These are phyloP conservation scores for Cheilosia scutellata DNA, from an alignment of 2,888 invertebrate genomes.

Conservation along the genomic window DNA sequence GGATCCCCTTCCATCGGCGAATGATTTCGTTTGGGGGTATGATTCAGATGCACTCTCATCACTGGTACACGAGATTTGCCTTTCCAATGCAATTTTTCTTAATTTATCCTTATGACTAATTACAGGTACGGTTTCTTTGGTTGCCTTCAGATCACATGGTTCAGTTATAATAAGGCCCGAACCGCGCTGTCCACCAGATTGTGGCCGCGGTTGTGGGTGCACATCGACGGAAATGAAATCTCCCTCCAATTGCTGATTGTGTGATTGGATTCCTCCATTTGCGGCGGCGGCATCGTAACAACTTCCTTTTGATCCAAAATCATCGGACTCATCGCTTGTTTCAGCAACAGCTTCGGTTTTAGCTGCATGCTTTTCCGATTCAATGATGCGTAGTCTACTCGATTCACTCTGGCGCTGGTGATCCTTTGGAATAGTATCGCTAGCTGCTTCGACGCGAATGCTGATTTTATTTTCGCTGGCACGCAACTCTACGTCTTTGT, in stretches of 20 bases:
- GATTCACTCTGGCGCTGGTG: conserved; percentile 44
- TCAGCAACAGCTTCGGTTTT: conserved; percentile 25
- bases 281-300: conserved; percentile 43
- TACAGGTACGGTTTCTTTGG: conserved; percentile 72
- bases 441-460: conserved; percentile 49
- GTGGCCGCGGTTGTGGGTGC: conserved; percentile 46
- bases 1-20: conserved; percentile 43
- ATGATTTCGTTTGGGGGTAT: conserved; percentile 12
- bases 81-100: conserved; percentile 43
- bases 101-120: conserved; percentile 67
- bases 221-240: conserved; percentile 64
- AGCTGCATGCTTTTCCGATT: conserved; percentile 29
- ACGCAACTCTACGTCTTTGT: conserved; percentile 50
- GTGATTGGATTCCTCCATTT: conserved; percentile 19
- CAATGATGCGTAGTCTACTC: conserved; percentile 46
- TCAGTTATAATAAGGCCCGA: conserved; percentile 62
- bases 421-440: conserved; percentile 49
- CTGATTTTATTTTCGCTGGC: conserved; percentile 63
- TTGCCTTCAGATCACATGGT: conserved; percentile 57
- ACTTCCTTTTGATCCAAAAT: conserved; percentile 54
- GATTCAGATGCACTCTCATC: conserved; percentile 63
- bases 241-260: conserved; percentile 25
- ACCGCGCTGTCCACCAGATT: conserved; percentile 28
- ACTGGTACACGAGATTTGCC: conserved; percentile 66
- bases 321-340: conserved; percentile 60